Evolutionary conservation across 2,888 invertebrate species (phyloP).

Genomic region (Neocrepidodera transversa): DNA sequence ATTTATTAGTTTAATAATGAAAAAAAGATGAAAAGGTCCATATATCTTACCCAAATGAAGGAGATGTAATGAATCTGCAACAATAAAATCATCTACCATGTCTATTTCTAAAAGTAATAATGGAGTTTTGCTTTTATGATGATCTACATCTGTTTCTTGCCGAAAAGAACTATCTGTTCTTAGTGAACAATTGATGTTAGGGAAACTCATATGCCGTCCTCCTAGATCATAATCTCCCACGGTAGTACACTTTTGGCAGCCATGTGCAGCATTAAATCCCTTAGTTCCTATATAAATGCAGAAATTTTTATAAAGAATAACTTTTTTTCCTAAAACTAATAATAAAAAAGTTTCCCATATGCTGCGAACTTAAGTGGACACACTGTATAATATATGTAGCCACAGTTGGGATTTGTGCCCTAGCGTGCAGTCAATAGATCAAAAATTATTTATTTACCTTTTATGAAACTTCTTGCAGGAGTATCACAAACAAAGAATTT

Average conservation of each 20-base stretch:
- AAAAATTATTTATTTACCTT: slow-evolving; percentile 25
- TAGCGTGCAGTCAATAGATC: not conserved
- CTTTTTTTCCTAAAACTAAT: not conserved
- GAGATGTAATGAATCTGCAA: slow-evolving; percentile 42
- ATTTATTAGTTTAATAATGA: not conserved
- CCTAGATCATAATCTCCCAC: slow-evolving; percentile 37
- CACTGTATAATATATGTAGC: too few species aligned
- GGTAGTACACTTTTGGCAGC: slow-evolving; percentile 40
- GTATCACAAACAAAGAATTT: slow-evolving; percentile 41
- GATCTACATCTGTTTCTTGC: slow-evolving; percentile 24
- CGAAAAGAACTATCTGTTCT: slow-evolving; percentile 35
- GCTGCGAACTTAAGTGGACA: too few species aligned
- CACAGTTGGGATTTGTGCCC: not conserved
- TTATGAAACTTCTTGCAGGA: slow-evolving; percentile 38
- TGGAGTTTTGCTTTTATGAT: slow-evolving; percentile 36
- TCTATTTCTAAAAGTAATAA: slow-evolving; percentile 37
- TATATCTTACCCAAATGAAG: slow-evolving; percentile 33
- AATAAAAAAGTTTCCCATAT: too few species aligned
- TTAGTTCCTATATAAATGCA: slow-evolving; percentile 29
- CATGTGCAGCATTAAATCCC: slow-evolving; percentile 39
- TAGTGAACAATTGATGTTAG: slow-evolving; percentile 4
- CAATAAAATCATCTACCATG: slow-evolving; percentile 42
- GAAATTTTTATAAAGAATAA: slow-evolving; percentile 1
- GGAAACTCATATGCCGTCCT: slow-evolving; percentile 38
- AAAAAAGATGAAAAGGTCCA: too few species aligned